Evolutionary conservation across 2,113 vertebrate genomes (phyloP).

Genomic region (Colaptes auratus): DNA sequence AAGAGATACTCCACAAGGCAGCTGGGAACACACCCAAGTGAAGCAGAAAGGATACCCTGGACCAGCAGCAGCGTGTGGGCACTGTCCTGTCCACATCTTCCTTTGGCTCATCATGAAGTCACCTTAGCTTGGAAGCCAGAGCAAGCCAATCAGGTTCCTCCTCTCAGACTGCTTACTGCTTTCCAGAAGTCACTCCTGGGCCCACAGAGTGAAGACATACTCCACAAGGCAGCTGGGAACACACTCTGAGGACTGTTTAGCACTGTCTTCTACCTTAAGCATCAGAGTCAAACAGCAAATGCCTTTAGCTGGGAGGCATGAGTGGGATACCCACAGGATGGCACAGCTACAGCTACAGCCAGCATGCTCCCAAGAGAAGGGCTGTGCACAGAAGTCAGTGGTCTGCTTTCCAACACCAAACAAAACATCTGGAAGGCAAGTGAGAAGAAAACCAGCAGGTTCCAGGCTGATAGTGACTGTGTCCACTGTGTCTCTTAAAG

Average conservation of each 20-base stretch:
- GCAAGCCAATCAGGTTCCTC: neutral
- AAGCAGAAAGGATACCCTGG: rapidly evolving
- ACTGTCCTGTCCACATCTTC: rapidly evolving
- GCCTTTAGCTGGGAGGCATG: neutral
- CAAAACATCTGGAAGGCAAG: neutral
- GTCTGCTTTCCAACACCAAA: neutral
- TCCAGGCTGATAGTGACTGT: neutral
- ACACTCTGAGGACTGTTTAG: rapidly evolving
- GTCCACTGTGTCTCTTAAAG: neutral
- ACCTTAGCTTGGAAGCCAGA: neutral
- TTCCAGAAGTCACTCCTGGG: neutral
- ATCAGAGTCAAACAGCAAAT: neutral
- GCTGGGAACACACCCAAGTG: neutral
- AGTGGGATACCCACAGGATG: too few species aligned
- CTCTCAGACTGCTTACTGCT: neutral
- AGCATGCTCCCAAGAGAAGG: neutral
- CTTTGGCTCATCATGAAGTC: neutral
- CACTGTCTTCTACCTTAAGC: neutral
- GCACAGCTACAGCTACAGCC: neutral
- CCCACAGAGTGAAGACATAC: neutral
- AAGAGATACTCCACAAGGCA: neutral
- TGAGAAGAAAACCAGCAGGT: neutral
- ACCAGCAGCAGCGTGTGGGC: rapidly evolving
- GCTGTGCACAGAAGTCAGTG: neutral
- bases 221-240: neutral